Conservation (phyloP, 2,797 vertebrate genomes). For the Gadopsis bispinosus region DNA sequence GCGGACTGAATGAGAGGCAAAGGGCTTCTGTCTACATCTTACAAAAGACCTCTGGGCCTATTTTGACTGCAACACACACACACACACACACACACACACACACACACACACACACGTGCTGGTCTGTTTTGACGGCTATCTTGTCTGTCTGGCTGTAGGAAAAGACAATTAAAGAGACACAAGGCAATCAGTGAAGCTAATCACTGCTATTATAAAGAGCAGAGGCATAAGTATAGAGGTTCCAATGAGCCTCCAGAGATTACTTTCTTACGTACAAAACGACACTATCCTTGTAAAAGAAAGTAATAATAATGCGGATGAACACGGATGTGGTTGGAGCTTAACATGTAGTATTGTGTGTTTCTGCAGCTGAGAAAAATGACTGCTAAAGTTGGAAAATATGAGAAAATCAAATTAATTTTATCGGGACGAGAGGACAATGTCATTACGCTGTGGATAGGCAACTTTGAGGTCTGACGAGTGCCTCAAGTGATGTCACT, state of each 20-base stretch:
- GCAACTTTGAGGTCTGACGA: constrained; percentile 18
- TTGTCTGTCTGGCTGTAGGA: constrained; percentile 57
- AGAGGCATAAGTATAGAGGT: constrained; percentile 7
- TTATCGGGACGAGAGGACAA: neutral
- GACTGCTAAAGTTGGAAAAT: neutral
- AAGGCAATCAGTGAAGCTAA: constrained; percentile 69
- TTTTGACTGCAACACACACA: constrained; percentile 78
- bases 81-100: constrained; percentile 12
- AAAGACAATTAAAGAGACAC: constrained; percentile 66
- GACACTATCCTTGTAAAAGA: neutral
- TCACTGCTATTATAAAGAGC: constrained; percentile 65
- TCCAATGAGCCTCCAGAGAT: constrained; percentile 8
- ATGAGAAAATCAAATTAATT: neutral
- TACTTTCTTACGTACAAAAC: constrained; percentile 13
- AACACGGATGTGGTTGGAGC: neutral
- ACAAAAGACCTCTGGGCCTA: constrained; percentile 81
- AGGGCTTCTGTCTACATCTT: constrained; percentile 73
- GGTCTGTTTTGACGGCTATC: constrained; percentile 65
- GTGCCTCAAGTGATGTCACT: neutral
- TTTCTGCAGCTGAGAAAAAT: neutral
- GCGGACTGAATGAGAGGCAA: constrained; percentile 57
- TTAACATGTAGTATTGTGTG: neutral
- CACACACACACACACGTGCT: constrained; percentile 4
- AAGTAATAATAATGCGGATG: neutral
- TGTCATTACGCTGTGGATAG: neutral